phyloP scores from a whole-genome alignment of 2,888 invertebrate species.

The Lasioglossum pauxillum region DNA sequence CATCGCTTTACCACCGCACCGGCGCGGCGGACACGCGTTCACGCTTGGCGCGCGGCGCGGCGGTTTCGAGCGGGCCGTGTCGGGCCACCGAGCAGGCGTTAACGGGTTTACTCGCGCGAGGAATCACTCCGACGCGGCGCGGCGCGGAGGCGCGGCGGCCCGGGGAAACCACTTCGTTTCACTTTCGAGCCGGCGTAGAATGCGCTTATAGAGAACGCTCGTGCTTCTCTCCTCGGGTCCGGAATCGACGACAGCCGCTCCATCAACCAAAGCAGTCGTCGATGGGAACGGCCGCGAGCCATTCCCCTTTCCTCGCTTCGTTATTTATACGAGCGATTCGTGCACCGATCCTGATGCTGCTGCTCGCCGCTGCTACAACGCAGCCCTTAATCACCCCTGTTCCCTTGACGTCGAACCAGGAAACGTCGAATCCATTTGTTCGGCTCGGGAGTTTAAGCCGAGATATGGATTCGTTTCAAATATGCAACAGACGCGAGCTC shows the following conservation, averaged over 20 bases:
- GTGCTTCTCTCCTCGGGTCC: slow-evolving; percentile 26
- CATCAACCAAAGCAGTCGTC: slow-evolving; percentile 62
- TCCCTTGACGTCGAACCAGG: slow-evolving; percentile 39
- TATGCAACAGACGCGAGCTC: not conserved
- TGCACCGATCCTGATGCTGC: not conserved
- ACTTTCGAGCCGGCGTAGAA: slow-evolving; percentile 52
- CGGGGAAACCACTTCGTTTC: slow-evolving; percentile 51
- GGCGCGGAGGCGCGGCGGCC: slow-evolving; percentile 14
- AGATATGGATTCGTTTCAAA: not conserved
- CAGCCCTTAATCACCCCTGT: slow-evolving; percentile 39
- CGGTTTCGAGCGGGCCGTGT: not conserved
- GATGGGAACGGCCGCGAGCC: slow-evolving; percentile 54
- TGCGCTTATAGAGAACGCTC: not conserved
- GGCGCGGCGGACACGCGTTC: slow-evolving; percentile 44
- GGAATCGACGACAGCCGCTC: slow-evolving; percentile 63
- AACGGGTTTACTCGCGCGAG: slow-evolving; percentile 70
- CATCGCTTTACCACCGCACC: slow-evolving; percentile 54
- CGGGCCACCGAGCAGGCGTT: slow-evolving; percentile 59
- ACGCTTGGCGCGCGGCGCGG: slow-evolving; percentile 27
- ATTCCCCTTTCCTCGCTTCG: slow-evolving; percentile 44
- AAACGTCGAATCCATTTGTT: slow-evolving; percentile 38
- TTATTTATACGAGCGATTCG: slow-evolving; percentile 52
- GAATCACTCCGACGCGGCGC: slow-evolving; percentile 53
- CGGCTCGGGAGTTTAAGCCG: not conserved
- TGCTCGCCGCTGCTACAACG: not conserved